A percentile compares a stretch with the other conserved stretches of the same genome.
These are phyloP conservation scores for Falcunculus frontatus DNA, from an alignment of 2,113 vertebrate genomes.

Conservation along the genomic window DNA sequence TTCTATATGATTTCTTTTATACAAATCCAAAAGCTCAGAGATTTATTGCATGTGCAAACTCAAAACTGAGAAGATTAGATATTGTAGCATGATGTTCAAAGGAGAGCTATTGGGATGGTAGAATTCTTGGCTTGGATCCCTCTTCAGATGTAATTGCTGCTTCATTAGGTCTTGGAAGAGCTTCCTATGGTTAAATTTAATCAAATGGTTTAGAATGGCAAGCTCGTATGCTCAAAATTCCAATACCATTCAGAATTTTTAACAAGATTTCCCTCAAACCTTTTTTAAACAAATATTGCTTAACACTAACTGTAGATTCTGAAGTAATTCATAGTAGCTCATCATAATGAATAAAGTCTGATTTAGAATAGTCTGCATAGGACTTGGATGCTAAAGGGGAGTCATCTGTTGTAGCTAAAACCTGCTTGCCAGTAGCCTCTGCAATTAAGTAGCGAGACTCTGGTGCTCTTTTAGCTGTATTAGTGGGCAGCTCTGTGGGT, in stretches of 20 bases:
- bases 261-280: conserved; percentile 59
- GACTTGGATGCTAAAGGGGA: conserved; percentile 49
- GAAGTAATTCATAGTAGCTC: conserved; percentile 41
- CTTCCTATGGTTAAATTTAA: conserved; percentile 85
- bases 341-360: conserved; percentile 42
- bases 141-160: conserved; percentile 83
- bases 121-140: conserved; percentile 75
- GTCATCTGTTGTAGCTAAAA: conserved; percentile 62
- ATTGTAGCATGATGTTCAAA: conserved; percentile 69
- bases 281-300: conserved; percentile 60
- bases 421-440: conserved; percentile 53
- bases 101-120: conserved; percentile 71
- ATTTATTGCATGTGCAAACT: conserved; percentile 29
- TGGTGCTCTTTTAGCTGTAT: conserved; percentile 51
- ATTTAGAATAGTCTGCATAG: not conserved
- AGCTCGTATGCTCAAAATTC: conserved; percentile 69
- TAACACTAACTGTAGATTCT: conserved; percentile 44
- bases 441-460: conserved; percentile 54
- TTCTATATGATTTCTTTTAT: not conserved
- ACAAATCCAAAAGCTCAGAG: conserved; percentile 16
- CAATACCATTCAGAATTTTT: conserved; percentile 65
- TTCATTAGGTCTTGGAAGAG: conserved; percentile 84
- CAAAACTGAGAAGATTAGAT: conserved; percentile 56
- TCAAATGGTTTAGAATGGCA: conserved; percentile 82
- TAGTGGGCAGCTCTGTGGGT: conserved; percentile 7